These are phyloP conservation scores for Chloropsis cyanopogon DNA, from an alignment of 2,113 vertebrate genomes.

Conservation along the genomic window DNA sequence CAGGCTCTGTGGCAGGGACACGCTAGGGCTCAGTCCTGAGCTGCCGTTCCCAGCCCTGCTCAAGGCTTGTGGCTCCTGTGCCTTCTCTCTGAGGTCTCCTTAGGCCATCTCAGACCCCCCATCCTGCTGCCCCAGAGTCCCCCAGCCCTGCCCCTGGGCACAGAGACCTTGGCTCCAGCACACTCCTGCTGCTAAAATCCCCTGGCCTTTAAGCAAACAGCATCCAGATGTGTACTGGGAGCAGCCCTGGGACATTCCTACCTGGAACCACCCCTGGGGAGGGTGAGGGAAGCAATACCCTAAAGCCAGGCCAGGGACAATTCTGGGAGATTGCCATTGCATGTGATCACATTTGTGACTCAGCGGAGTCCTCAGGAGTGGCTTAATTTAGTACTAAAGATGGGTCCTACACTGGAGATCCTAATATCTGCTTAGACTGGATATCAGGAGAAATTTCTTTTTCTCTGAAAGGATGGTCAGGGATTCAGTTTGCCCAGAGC, in stretches of 20 bases:
- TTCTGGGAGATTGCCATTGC: neutral
- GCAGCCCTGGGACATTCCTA: neutral
- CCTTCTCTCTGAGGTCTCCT: neutral
- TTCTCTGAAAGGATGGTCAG: neutral
- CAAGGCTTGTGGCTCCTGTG: neutral
- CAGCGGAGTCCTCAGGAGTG: neutral
- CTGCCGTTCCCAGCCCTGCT: neutral
- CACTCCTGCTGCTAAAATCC: neutral
- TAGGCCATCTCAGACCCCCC: neutral
- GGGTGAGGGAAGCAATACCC: fast-evolving
- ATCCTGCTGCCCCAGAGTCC: neutral
- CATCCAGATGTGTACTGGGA: neutral
- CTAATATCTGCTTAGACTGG: neutral
- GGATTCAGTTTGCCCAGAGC: neutral
- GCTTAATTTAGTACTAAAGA: neutral
- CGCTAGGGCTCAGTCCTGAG: neutral
- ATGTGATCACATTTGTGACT: neutral
- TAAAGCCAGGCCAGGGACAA: neutral
- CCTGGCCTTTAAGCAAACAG: neutral
- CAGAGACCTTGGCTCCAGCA: neutral
- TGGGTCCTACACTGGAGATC: neutral
- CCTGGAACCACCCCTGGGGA: neutral
- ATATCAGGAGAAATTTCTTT: neutral
- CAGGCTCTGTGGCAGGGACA: neutral
- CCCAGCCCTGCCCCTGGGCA: neutral